Evolutionary conservation across 2,888 invertebrate genomes (phyloP).

Genomic region (Odontocerum albicorne): DNA sequence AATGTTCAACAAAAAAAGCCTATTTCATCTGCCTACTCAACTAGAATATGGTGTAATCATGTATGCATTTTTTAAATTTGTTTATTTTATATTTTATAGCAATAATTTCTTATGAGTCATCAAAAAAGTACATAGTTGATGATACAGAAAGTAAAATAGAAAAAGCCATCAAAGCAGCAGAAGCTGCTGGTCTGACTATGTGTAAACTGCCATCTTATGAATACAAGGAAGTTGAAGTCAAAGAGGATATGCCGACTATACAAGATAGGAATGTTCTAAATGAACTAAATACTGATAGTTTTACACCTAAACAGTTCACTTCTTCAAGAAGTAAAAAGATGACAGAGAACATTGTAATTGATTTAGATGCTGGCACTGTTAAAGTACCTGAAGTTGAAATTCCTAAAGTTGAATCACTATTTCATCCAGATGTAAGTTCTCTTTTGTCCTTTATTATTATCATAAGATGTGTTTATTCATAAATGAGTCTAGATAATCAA

Average conservation of each 20-base stretch:
- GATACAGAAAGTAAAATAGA: constrained; percentile 54
- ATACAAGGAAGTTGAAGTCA: constrained; percentile 52
- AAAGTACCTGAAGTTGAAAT: constrained; percentile 62
- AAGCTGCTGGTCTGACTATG: constrained; percentile 55
- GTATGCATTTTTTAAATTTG: neutral
- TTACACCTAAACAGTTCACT: constrained; percentile 62
- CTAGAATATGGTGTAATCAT: no score
- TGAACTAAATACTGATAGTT: constrained; percentile 70
- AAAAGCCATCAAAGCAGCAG: constrained; percentile 55
- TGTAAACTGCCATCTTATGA: constrained; percentile 57
- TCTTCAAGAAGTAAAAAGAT: constrained; percentile 61
- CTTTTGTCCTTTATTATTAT: no score
- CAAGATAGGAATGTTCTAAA: constrained; percentile 63
- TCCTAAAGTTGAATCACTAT: constrained; percentile 62
- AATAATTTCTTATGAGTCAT: constrained; percentile 2
- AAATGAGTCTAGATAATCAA: no score
- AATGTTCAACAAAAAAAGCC: neutral
- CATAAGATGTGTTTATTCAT: no score
- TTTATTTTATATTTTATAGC: constrained; percentile 9
- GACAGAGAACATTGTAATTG: constrained; percentile 71
- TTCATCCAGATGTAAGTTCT: constrained; percentile 65
- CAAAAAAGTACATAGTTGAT: constrained; percentile 45
- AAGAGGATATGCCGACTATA: constrained; percentile 57
- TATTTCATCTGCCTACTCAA: neutral
- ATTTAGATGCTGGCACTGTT: constrained; percentile 71